Evolutionary conservation across 2,888 invertebrate species (phyloP).

Genomic region (Acrocyrtus sp.): DNA sequence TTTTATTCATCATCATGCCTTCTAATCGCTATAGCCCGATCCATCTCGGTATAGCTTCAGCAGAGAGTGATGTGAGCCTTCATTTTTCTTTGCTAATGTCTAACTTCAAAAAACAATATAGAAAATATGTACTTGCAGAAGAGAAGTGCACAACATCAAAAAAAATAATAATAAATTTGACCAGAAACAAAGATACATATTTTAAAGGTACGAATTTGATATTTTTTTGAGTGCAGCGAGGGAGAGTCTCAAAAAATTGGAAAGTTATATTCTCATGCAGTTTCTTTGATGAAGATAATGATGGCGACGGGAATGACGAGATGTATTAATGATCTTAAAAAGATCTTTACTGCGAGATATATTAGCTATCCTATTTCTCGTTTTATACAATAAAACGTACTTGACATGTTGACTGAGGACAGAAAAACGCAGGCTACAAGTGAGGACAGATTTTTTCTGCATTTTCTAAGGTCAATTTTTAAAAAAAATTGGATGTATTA

Average conservation of each 20-base stretch:
- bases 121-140: background rate
- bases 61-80: background rate
- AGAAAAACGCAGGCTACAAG: too few species aligned
- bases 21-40: background rate
- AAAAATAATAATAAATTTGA: constrained; percentile 29
- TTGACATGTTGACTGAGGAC: too few species aligned
- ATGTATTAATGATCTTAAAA: background rate
- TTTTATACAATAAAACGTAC: background rate
- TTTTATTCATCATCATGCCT: constrained; percentile 15
- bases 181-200: constrained; percentile 33
- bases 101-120: background rate
- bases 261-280: constrained; percentile 38
- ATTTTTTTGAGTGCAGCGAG: background rate
- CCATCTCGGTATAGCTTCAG: background rate
- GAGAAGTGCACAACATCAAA: background rate
- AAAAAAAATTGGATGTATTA: too few species aligned
- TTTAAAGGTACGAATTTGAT: constrained; percentile 8
- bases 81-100: constrained; percentile 5
- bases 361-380: too few species aligned
- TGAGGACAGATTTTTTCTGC: too few species aligned
- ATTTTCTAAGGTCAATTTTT: too few species aligned
- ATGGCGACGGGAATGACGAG: background rate
- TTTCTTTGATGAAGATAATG: too few species aligned
- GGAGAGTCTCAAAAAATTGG: constrained; percentile 52
- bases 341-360: background rate